phyloP scores from a whole-genome alignment of 2,113 vertebrate genomes.

The Eupsittula cactorum region DNA sequence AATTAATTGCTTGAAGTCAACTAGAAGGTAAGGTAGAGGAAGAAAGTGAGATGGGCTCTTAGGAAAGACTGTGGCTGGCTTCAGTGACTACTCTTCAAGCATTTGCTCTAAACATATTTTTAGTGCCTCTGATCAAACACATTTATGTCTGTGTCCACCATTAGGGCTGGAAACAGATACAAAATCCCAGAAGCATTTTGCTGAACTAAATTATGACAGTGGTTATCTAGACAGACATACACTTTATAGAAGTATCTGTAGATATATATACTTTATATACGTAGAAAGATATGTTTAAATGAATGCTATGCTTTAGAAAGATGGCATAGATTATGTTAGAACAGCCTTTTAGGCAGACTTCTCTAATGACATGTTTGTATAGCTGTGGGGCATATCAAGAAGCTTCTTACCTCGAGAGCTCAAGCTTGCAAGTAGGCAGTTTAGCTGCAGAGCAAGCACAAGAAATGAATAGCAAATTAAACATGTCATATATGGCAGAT shows the following conservation, averaged over 20 bases:
- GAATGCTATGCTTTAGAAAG: not conserved
- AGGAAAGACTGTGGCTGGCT: not conserved
- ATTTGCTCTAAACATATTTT: not conserved
- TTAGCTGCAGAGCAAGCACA: not conserved
- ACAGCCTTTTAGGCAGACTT: not conserved
- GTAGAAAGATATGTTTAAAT: not conserved
- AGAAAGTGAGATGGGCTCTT: not conserved
- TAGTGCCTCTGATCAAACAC: not conserved
- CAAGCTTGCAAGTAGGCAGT: not conserved
- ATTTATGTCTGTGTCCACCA: not conserved
- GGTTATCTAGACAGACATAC: not conserved
- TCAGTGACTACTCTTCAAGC: not conserved
- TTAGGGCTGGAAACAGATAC: not conserved
- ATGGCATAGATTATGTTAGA: not conserved
- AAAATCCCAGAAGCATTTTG: not conserved
- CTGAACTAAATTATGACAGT: not conserved
- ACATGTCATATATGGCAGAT: fast-evolving
- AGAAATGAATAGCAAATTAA: not conserved
- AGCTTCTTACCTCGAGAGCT: not conserved
- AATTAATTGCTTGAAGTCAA: not conserved
- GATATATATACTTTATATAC: not conserved
- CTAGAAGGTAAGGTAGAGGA: not conserved
- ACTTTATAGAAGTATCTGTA: not conserved
- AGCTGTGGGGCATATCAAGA: not conserved
- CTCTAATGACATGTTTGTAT: not conserved